Base-by-base conservation (phyloP, 2,797 vertebrate genomes). In the Halcyon badia region DNA sequence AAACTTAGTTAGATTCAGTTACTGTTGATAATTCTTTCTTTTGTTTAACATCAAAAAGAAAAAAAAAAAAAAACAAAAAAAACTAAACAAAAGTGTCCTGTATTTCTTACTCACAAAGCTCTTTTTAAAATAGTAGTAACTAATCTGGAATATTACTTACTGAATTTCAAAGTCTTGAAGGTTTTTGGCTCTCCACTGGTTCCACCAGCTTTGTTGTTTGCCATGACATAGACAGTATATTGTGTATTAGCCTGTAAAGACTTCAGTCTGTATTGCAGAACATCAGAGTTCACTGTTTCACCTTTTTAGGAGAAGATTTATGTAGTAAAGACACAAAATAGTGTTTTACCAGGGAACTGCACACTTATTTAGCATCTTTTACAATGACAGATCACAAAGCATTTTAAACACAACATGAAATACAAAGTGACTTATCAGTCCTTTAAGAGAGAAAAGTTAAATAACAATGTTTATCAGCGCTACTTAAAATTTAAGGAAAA, bases 211-310 rank as follows among this genome's bases (percentile, higher is more conserved):
- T 13, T 42, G 68, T 97, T 98, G 71, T 71, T 98, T 89, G 97
- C 98, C 97, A 96, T 97, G 30, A 98, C 92, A 66, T 54, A 25
- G 62, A 96, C 97, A 41, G 90, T 94, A 48, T 98, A 98, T 16
- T 96, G 89, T 1, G 97, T 98, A 72, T 96, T 83, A 33, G 97
- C 88, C 52, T 90, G 81, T 86, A 98, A 92, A 13, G 95, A 94
- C 37, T 92, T 96, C 82, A 98, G 91, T 44, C 28, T 75, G 48
- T 97, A 98, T 31, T 94, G 91, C 10, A 97, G 95, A 78, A 93
- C 48, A 20, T 84, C 80, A 39, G 95, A 71, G 57, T 94, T 88
- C 75, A 98, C 97, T 2, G 96, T 98, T 84, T 97, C 78, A 82
- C 80, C 97, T 98, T 91, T 95, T 88, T 28, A 57, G 39, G 35